A percentile compares a stretch with the other conserved stretches of the same genome.
Conservation (phyloP, 2,888 invertebrate genomes). For the Bombyx huttoni region DNA sequence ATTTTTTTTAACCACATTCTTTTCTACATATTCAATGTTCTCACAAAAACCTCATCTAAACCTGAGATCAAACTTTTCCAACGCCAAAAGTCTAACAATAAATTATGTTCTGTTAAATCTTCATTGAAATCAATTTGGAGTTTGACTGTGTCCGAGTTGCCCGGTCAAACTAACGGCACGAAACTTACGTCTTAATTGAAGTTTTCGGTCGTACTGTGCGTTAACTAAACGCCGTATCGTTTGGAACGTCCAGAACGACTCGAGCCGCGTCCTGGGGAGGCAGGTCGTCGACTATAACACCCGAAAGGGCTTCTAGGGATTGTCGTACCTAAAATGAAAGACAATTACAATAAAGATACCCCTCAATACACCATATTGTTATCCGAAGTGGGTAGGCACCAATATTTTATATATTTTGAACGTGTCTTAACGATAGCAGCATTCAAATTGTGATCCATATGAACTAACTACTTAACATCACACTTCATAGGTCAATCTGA, state of each 20-base stretch:
- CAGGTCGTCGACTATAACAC: conserved; percentile 71
- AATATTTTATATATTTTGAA: too few species aligned
- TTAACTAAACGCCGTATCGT: conserved; percentile 59
- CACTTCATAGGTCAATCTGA: too few species aligned
- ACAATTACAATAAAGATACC: background rate
- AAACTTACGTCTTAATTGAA: background rate
- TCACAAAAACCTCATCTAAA: too few species aligned
- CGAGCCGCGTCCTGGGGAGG: conserved; percentile 25
- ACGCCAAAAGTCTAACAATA: background rate
- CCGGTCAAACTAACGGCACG: too few species aligned
- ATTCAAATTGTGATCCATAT: too few species aligned
- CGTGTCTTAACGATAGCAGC: too few species aligned
- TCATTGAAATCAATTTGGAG: background rate
- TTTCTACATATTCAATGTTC: too few species aligned
- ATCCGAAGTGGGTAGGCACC: too few species aligned
- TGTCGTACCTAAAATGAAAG: conserved; percentile 77
- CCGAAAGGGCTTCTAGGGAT: conserved; percentile 84
- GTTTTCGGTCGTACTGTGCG: conserved; percentile 9
- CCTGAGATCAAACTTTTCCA: background rate
- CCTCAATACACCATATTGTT: too few species aligned
- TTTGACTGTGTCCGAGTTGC: background rate
- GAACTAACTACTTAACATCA: too few species aligned
- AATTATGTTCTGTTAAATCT: background rate
- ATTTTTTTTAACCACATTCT: too few species aligned
- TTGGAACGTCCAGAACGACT: conserved; percentile 34